Base-by-base conservation (phyloP, 2,888 invertebrate species). In the Eupeodes luniger region DNA sequence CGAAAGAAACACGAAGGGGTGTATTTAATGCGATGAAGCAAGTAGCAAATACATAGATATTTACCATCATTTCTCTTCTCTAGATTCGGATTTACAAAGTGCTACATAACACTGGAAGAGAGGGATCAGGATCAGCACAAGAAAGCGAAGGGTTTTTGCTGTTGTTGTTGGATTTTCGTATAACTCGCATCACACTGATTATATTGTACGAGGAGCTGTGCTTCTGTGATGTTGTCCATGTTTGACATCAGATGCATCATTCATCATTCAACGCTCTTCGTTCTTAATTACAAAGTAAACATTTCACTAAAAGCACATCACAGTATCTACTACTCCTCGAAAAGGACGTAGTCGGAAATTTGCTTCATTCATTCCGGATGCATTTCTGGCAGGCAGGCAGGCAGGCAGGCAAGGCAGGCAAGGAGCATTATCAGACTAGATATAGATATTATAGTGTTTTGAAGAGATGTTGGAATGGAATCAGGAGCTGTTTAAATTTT, bases 231-330 rank as follows among this genome's bases (percentile, higher is more conserved):
- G 78, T 27, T 16, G 34, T 53, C 19, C 64, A 10, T 64, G 44
- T 84, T 75, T 79, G 79, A 75, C 84, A 80, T 79, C 84, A 69
- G 75, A 64, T 72, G 64, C 81, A 85, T 85, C 85, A 76, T 81
- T 81, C 69, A 70, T 81, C 84, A 67, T 75, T 74, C 69, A 75
- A 47, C 81, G 70, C 57, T 76, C 75, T 19, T 76, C 27, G 64
- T 53, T 57, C 74, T 81, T 85, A 85, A 85, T 85, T 85, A 85
- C 75, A 64, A 70, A 70, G 81, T 59, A 85, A 85, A 81, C 57
- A 81, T 64, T 77, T 69, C 57, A 62, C 84, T 70, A 82, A 82
- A 82, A 70, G 82, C 77, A 66, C 82, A 77, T 49, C 40, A 40
- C 9, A 5, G 40, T 40, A 27, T 9, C 40, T 40, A 5, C 6